Conservation (phyloP, 2,797 vertebrate genomes). For the Chaunax sp. region DNA sequence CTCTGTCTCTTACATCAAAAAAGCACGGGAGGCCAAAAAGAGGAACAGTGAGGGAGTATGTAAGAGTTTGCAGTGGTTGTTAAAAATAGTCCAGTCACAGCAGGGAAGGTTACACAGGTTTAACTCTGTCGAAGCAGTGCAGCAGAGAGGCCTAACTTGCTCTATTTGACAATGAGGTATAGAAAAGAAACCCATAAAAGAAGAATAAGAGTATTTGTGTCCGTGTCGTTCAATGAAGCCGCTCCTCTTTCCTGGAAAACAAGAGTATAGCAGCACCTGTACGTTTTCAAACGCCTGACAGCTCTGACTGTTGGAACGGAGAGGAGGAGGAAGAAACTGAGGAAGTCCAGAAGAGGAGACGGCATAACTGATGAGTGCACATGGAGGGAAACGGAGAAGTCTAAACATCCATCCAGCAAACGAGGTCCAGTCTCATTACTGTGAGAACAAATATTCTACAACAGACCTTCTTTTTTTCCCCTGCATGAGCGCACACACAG, state of each 20-base stretch:
- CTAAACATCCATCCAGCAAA: slow-evolving; percentile 54
- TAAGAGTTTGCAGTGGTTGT: slow-evolving; percentile 19
- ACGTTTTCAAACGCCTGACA: slow-evolving; percentile 55
- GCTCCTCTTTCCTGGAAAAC: slow-evolving; percentile 37
- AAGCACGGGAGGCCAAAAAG: slow-evolving; percentile 14
- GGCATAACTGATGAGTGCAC: slow-evolving; percentile 14
- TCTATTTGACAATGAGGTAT: not conserved
- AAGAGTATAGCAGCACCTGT: slow-evolving; percentile 48
- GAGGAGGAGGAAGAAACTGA: slow-evolving; percentile 12
- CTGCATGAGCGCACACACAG: not conserved
- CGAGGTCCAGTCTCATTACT: slow-evolving; percentile 32
- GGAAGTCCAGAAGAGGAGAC: slow-evolving; percentile 16
- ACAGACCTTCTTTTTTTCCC: slow-evolving; percentile 8
- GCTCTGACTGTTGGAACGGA: slow-evolving; percentile 27
- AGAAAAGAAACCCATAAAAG: not conserved
- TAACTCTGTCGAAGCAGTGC: not conserved
- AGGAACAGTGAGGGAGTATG: slow-evolving; percentile 11
- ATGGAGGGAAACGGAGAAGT: slow-evolving; percentile 38
- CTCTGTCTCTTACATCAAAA: slow-evolving; percentile 32
- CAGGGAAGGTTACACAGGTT: slow-evolving; percentile 23
- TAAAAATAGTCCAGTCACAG: slow-evolving; percentile 12
- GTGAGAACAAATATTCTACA: slow-evolving; percentile 53
- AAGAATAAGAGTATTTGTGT: slow-evolving; percentile 4
- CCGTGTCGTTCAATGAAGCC: not conserved
- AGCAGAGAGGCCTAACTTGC: not conserved